phyloP scores from a whole-genome alignment of 1,140 invertebrate species.

The Thaumatotibia leucotreta region DNA sequence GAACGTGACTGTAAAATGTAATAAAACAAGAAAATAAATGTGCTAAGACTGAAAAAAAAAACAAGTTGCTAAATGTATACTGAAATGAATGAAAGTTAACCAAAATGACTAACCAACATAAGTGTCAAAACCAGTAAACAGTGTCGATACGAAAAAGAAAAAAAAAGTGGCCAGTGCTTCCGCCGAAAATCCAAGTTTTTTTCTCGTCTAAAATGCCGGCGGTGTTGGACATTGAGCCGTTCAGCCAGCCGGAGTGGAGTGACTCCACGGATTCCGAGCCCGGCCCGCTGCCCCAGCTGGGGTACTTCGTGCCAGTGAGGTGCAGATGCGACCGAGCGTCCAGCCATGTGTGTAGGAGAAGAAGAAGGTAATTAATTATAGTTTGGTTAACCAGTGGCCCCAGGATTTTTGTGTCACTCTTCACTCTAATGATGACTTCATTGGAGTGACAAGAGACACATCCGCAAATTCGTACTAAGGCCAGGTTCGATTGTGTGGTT shows the following conservation, averaged over 20 bases:
- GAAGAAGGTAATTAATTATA: slow-evolving; percentile 51
- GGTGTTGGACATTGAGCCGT: slow-evolving; percentile 49
- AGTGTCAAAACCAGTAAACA: not conserved
- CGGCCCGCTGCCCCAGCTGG: slow-evolving; percentile 61
- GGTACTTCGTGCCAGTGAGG: slow-evolving; percentile 69
- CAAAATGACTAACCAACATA: not conserved
- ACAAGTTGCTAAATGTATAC: not conserved
- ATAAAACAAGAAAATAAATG: not conserved
- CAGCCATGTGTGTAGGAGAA: slow-evolving; percentile 66
- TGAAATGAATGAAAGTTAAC: not conserved
- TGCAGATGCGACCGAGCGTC: slow-evolving; percentile 55
- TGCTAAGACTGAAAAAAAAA: too few relatives aligned
- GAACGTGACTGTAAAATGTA: slow-evolving; percentile 16
- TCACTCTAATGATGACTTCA: too few relatives aligned
- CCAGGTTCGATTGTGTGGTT: too few relatives aligned
- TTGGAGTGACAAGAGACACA: too few relatives aligned
- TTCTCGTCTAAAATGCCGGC: slow-evolving; percentile 48
- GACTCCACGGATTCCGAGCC: slow-evolving; percentile 63
- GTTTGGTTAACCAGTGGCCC: too few relatives aligned
- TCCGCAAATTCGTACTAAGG: too few relatives aligned
- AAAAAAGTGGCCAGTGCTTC: slow-evolving; percentile 1
- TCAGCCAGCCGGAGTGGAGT: slow-evolving; percentile 68
- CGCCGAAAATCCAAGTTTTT: not conserved
- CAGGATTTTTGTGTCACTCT: too few relatives aligned
- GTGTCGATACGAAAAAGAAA: not conserved